These are phyloP conservation scores for Heliconius aoede DNA, from an alignment of 2,888 invertebrate genomes.

Conservation along the genomic window DNA sequence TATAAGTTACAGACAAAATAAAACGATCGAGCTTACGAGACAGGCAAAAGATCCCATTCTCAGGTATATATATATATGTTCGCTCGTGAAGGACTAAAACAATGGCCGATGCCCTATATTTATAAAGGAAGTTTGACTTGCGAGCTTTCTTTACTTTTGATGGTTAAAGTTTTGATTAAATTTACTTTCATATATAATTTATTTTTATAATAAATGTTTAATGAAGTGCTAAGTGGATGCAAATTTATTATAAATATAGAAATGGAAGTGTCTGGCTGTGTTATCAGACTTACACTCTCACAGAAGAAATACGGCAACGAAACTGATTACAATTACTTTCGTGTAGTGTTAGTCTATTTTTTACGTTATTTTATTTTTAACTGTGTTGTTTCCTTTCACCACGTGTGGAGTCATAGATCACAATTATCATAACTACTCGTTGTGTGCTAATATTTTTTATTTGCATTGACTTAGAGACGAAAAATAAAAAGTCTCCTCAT, in stretches of 20 bases:
- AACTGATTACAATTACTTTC: background rate
- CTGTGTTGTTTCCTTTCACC: background rate
- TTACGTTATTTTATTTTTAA: background rate
- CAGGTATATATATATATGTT: slow-evolving; percentile 35
- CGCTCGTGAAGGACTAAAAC: slow-evolving; percentile 17
- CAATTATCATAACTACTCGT: slow-evolving; percentile 1
- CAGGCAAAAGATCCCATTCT: slow-evolving; percentile 15
- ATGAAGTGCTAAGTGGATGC: too few species aligned
- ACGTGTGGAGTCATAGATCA: slow-evolving; percentile 1
- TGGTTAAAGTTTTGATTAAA: background rate
- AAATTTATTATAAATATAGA: too few species aligned
- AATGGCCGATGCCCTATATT: slow-evolving; percentile 22
- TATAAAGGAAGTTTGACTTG: slow-evolving; percentile 5
- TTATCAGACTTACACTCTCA: background rate
- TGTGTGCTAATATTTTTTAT: background rate
- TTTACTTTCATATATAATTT: background rate
- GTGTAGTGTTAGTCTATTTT: background rate
- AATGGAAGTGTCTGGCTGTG: too few species aligned
- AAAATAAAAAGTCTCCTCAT: too few species aligned
- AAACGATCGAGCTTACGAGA: slow-evolving; percentile 15
- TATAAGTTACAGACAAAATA: slow-evolving; percentile 33
- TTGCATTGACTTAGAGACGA: too few species aligned
- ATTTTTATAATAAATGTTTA: too few species aligned
- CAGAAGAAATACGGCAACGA: background rate
- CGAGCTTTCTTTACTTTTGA: background rate